Conservation (phyloP, 2,888 invertebrate genomes). For the Drosophila meridionalis region DNA sequence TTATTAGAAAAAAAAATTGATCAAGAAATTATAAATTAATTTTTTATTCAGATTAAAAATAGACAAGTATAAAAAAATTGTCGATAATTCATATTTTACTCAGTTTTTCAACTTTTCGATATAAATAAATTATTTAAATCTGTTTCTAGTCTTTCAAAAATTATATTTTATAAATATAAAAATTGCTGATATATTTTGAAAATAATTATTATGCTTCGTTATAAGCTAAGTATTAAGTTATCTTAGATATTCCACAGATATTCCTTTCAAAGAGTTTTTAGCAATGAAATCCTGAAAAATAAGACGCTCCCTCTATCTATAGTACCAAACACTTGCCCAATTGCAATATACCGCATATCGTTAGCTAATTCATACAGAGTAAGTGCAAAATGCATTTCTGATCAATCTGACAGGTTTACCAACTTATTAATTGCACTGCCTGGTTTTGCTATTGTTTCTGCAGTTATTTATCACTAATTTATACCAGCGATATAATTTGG, state of each 20-base stretch:
- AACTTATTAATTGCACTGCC: constrained; percentile 51
- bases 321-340: not conserved
- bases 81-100: not conserved
- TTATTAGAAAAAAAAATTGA: not conserved
- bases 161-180: no score
- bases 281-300: not conserved
- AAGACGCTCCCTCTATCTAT: no score
- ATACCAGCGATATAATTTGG: constrained; percentile 46
- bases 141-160: not conserved
- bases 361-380: not conserved
- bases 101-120: not conserved
- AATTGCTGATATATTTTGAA: no score
- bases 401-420: constrained; percentile 48
- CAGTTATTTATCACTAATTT: constrained; percentile 55
- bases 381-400: constrained; percentile 1
- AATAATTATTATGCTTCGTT: no score
- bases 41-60: not conserved
- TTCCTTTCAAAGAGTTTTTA: no score
- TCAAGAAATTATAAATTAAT: not conserved
- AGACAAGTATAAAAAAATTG: not conserved
- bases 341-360: not conserved
- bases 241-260: no score
- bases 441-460: constrained; percentile 26
- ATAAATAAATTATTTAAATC: not conserved
- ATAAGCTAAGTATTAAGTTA: no score